Evolutionary conservation across 2,113 vertebrate genomes (phyloP), one percentile per base, ranked within the genome.

Genomic region (Charadrius vociferus): DNA sequence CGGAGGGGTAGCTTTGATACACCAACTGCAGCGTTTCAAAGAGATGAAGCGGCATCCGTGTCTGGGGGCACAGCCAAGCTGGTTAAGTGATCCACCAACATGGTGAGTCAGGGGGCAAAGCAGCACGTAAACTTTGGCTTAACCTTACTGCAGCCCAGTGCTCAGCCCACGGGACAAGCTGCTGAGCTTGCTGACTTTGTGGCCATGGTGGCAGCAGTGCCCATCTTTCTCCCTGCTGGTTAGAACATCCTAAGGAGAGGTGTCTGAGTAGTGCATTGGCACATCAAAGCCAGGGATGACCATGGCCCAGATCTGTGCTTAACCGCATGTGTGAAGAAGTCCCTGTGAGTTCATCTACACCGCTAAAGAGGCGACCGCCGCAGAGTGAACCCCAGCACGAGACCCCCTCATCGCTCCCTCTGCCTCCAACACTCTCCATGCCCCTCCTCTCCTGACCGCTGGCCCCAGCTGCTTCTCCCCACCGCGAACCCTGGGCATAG

Each of bases 21-120:
- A 24, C 14, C 21, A 62, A 1, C 27, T 0, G 0, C 71, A 43
- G 70, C 37, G 6, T 32, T 65, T 24, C 36, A 9, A 59, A 74
- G 52, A 55, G 21, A 10, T 7, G 37, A 55, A 59, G 71, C 37
- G 63, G 66, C n/a, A n/a, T 4, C 47, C 2, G 0, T 47, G 34
- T 12, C 39, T 5, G 32, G 50, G 68, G 53, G 29, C 26, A 56
- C 20, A 32, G 39, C 18, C 30, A 81, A 78, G 53, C 81, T 36
- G 34, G 55, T 14, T 23, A 61, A 56, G n/a, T 12, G 73, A 61
- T 8, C 34, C 73, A 36, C 45, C 2, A 7, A 9, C 1, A 1
- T 6, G 4, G 17, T 20, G 50, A 71, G 34, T 14, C 45, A 61
- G 7, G 12, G 52, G 26, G 20, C 19, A 82, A 67, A 62, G 30